Conservation (phyloP, 2,888 invertebrate species). For the Meiosimyza platycephala region DNA sequence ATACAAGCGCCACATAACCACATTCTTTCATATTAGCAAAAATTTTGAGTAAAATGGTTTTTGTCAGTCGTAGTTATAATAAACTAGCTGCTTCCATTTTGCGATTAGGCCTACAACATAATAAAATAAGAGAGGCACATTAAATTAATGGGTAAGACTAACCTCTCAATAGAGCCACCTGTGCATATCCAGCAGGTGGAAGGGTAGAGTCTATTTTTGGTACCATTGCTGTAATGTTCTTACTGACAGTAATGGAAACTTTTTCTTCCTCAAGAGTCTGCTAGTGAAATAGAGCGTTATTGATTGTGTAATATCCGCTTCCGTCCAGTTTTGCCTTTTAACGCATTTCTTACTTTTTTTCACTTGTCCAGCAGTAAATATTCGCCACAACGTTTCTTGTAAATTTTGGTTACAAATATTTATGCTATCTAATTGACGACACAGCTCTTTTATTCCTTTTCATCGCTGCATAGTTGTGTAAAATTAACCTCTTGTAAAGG, state of each 20-base stretch:
- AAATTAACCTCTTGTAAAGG: too few relatives aligned
- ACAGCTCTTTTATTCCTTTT: too few relatives aligned
- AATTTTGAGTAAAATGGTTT: not conserved
- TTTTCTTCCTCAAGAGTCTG: conserved; percentile 36
- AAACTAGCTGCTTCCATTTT: conserved; percentile 33
- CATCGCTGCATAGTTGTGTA: too few relatives aligned
- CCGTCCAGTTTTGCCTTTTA: conserved; percentile 32
- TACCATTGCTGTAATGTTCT: conserved; percentile 42
- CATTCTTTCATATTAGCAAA: too few relatives aligned
- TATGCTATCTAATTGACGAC: too few relatives aligned
- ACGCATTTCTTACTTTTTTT: conserved; percentile 22
- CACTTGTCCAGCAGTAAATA: conserved; percentile 38
- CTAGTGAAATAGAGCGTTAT: conserved; percentile 42
- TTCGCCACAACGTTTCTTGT: conserved; percentile 18
- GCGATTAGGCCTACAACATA: conserved; percentile 26
- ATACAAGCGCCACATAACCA: too few relatives aligned
- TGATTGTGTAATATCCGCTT: conserved; percentile 39
- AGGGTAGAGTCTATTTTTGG: conserved; percentile 37
- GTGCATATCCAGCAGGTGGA: conserved; percentile 35
- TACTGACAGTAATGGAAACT: conserved; percentile 40
- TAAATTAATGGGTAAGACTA: not conserved
- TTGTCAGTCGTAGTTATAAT: not conserved
- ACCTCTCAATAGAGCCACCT: conserved; percentile 30
- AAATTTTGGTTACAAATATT: conserved; percentile 11
- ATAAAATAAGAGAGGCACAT: not conserved